Conservation (phyloP, 2,888 invertebrate species). For the Cerceris ruficornis region DNA sequence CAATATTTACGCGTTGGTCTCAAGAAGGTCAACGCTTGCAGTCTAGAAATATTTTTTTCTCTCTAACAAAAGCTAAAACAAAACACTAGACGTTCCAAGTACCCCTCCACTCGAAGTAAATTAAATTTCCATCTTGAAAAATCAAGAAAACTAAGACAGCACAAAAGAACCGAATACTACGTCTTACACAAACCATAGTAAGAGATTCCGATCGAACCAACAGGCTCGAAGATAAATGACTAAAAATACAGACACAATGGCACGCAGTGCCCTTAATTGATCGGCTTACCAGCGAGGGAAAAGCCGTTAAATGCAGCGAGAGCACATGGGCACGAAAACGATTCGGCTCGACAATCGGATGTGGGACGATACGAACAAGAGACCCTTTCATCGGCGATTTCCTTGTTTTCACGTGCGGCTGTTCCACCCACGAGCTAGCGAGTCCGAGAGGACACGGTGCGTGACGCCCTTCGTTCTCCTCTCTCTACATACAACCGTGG, state of each 20-base stretch:
- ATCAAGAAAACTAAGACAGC: too few species aligned
- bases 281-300: conserved; percentile 35
- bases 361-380: conserved; percentile 62
- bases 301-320: conserved; percentile 51
- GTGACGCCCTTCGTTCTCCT: conserved; percentile 41
- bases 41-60: too few species aligned
- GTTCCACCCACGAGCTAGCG: conserved; percentile 46
- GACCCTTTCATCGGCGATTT: conserved; percentile 65
- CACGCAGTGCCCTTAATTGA: conserved; percentile 52
- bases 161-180: background rate
- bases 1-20: too few species aligned
- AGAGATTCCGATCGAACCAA: conserved; percentile 39
- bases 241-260: conserved; percentile 35
- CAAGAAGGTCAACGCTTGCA: too few species aligned
- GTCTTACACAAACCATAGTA: background rate
- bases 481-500: conserved; percentile 12
- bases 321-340: conserved; percentile 30
- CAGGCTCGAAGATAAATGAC: conserved; percentile 17
- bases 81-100: too few species aligned
- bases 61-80: too few species aligned
- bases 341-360: conserved; percentile 62
- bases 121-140: too few species aligned
- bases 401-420: conserved; percentile 64
- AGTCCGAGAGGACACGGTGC: conserved; percentile 42
- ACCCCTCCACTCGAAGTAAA: too few species aligned